phyloP scores from a whole-genome alignment of 1,140 invertebrate genomes.

The Drosophila sturtevanti region DNA sequence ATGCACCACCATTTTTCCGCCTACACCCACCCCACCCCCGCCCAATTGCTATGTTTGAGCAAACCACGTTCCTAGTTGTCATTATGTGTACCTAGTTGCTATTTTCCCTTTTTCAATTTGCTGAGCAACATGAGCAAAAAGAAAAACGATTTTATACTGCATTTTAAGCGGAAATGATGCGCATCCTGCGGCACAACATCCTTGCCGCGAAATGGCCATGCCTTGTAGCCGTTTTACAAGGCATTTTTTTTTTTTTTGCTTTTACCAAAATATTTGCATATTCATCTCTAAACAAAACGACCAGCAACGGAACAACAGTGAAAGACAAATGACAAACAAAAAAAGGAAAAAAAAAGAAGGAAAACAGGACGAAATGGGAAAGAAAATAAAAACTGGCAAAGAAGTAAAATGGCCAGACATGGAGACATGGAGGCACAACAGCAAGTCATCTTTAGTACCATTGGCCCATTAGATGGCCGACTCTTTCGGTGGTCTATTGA shows the following conservation, averaged over 20 bases:
- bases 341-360: slow-evolving; percentile 32
- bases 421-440: slow-evolving; percentile 32
- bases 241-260: slow-evolving; percentile 37
- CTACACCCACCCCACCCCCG: background rate
- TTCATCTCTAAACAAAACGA: slow-evolving; percentile 80
- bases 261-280: slow-evolving; percentile 76
- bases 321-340: slow-evolving; percentile 64
- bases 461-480: slow-evolving; percentile 51
- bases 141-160: slow-evolving; percentile 75
- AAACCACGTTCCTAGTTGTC: slow-evolving; percentile 41
- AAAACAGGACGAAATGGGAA: background rate
- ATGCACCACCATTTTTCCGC: slow-evolving; percentile 29
- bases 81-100: slow-evolving; percentile 52
- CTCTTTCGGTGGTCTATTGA: slow-evolving; percentile 47
- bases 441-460: slow-evolving; percentile 50
- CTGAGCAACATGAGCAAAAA: slow-evolving; percentile 13
- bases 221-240: slow-evolving; percentile 20
- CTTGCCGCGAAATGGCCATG: slow-evolving; percentile 67
- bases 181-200: slow-evolving; percentile 75
- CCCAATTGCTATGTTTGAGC: background rate
- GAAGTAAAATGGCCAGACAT: slow-evolving; percentile 47
- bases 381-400: background rate
- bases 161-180: slow-evolving; percentile 79
- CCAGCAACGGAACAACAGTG: slow-evolving; percentile 65
- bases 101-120: slow-evolving; percentile 27